phyloP scores from a whole-genome alignment of 2,888 invertebrate genomes.

The Elmis aenea region DNA sequence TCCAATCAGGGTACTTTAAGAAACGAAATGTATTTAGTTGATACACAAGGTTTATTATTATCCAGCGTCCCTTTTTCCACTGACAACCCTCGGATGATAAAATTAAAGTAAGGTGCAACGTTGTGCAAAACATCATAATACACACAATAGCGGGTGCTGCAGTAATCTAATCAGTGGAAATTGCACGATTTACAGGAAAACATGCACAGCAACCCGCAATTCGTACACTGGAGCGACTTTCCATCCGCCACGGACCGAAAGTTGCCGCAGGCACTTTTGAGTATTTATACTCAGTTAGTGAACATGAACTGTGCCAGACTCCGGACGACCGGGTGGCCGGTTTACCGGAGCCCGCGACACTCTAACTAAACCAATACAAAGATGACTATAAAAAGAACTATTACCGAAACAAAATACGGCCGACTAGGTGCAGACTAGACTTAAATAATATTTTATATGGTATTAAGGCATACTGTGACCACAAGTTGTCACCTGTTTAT shows the following conservation, averaged over 20 bases:
- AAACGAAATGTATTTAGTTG: slow-evolving; percentile 29
- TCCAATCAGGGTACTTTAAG: slow-evolving; percentile 32
- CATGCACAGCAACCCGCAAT: slow-evolving; percentile 27
- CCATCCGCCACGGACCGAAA: no score
- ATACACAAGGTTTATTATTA: slow-evolving; percentile 21
- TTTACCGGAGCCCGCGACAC: slow-evolving; percentile 11
- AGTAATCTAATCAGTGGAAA: slow-evolving; percentile 26
- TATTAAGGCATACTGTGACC: slow-evolving; percentile 45
- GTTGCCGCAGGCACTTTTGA: slow-evolving; percentile 5
- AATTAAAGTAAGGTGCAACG: slow-evolving; percentile 36
- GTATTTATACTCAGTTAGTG: slow-evolving; percentile 18
- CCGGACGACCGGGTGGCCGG: no score
- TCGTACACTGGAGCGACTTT: no score
- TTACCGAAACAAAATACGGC: slow-evolving; percentile 32
- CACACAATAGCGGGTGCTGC: slow-evolving; percentile 37
- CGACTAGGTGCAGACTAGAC: slow-evolving; percentile 43
- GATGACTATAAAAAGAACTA: slow-evolving; percentile 38
- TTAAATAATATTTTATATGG: slow-evolving; percentile 35
- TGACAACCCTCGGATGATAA: slow-evolving; percentile 24
- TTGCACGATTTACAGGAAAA: slow-evolving; percentile 26
- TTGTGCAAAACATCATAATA: slow-evolving; percentile 41
- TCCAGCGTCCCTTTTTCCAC: slow-evolving; percentile 15
- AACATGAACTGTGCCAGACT: slow-evolving; percentile 16
- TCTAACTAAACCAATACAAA: slow-evolving; percentile 29
- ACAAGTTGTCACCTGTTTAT: slow-evolving; percentile 39